Evolutionary conservation across 2,888 invertebrate genomes (phyloP).

Genomic region (Koerneria pararmatus): DNA sequence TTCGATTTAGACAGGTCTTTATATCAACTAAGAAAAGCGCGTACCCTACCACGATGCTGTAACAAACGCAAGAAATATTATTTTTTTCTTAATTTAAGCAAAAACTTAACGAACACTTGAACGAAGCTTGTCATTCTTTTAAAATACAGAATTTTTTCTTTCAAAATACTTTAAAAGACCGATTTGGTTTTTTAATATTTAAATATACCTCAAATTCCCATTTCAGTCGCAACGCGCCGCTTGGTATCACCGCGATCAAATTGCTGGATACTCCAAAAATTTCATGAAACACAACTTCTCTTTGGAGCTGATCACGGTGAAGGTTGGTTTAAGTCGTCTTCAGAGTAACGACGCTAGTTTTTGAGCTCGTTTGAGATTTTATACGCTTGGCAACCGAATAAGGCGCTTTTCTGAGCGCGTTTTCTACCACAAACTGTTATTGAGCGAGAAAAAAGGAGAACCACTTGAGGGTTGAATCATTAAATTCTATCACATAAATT

Average conservation of each 20-base stretch:
- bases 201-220: no score
- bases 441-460: no score
- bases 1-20: no score
- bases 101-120: background rate
- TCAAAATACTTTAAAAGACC: background rate
- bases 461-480: no score
- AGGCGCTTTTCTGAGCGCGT: no score
- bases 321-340: constrained; percentile 11
- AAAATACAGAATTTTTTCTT: background rate
- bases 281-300: constrained; percentile 1
- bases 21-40: no score
- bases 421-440: no score
- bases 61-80: background rate
- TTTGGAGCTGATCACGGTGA: constrained; percentile 15
- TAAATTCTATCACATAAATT: no score
- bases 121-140: background rate
- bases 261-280: constrained; percentile 16
- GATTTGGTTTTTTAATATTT: background rate
- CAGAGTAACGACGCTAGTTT: no score
- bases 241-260: constrained; percentile 15
- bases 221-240: constrained; percentile 1
- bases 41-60: no score
- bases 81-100: background rate
- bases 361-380: no score
- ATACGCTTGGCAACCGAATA: no score